Conservation (phyloP, 2,888 invertebrate genomes). For the Lasioglossum calceatum region DNA sequence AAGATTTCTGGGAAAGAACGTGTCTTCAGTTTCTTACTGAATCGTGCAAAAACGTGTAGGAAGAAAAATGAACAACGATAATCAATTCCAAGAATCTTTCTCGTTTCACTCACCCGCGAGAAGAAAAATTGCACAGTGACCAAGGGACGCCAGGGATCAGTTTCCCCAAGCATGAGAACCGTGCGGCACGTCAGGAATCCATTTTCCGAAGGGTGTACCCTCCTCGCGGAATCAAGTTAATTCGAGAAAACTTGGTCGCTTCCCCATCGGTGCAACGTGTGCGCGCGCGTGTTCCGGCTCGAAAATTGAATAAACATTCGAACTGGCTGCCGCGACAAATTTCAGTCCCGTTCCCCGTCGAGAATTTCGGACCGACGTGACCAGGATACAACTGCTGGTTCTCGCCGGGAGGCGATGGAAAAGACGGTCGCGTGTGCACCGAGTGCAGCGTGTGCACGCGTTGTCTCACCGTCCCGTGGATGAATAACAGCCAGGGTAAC, state of each 20-base stretch:
- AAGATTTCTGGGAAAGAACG: not conserved
- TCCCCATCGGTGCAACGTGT: not conserved
- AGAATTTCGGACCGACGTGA: conserved; percentile 79
- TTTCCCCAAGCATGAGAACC: not conserved
- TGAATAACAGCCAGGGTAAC: not conserved
- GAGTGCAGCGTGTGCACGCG: not conserved
- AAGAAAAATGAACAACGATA: not conserved
- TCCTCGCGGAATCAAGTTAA: conserved; percentile 12
- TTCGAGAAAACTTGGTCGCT: conserved; percentile 17
- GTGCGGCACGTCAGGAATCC: not conserved
- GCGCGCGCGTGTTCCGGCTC: conserved; percentile 19
- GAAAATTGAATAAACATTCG: conserved; percentile 74
- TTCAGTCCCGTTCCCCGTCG: conserved; percentile 69
- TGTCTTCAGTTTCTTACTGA: not conserved
- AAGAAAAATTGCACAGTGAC: not conserved
- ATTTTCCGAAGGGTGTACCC: not conserved
- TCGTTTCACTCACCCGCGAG: not conserved
- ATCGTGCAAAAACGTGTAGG: not conserved
- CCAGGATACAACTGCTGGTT: conserved; percentile 62
- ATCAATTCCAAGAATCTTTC: not conserved
- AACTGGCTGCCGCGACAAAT: conserved; percentile 72
- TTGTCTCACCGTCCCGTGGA: not conserved
- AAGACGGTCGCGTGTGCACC: conserved; percentile 2
- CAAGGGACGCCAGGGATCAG: not conserved
- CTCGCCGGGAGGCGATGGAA: not conserved